Percentiles rank a stretch among this genome's conserved stretches.
Evolutionary conservation across 2,113 vertebrate species (phyloP).

Genomic region (Onychostoma macrolepis): DNA sequence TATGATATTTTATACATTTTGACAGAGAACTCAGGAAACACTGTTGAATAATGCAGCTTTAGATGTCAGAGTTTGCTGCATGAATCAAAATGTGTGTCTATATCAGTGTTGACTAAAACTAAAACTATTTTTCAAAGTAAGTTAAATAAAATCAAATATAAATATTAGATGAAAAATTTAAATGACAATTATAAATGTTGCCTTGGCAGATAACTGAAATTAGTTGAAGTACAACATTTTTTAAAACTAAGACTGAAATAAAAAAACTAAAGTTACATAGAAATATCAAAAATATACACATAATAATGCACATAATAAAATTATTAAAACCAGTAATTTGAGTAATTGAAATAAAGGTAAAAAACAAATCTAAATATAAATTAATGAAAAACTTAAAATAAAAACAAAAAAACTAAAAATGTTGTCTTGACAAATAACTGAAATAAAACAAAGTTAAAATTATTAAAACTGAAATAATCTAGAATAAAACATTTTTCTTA

Average conservation of each 20-base stretch:
- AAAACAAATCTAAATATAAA: neutral
- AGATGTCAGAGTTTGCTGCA: conserved; percentile 13
- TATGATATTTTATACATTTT: conserved; percentile 45
- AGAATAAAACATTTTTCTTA: too few relatives aligned
- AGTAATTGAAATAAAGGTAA: neutral
- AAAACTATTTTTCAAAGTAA: neutral
- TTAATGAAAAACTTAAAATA: neutral
- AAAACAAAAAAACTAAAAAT: too few relatives aligned
- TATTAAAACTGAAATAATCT: too few relatives aligned
- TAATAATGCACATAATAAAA: neutral
- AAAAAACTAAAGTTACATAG: neutral
- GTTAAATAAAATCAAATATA: neutral
- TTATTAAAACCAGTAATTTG: neutral
- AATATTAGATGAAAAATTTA: neutral
- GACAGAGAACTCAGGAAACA: conserved; percentile 26
- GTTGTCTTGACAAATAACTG: too few relatives aligned
- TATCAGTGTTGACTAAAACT: neutral
- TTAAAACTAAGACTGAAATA: neutral
- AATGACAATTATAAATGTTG: neutral
- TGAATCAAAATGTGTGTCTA: neutral
- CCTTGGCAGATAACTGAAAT: neutral
- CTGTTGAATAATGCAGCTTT: conserved; percentile 38
- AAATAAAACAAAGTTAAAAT: too few relatives aligned
- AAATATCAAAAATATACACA: neutral
- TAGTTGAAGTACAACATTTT: neutral